Percentiles rank a stretch among this genome's conserved stretches.
These are phyloP conservation scores for Serinus canaria DNA, from an alignment of 2,113 vertebrate species.

Conservation along the genomic window DNA sequence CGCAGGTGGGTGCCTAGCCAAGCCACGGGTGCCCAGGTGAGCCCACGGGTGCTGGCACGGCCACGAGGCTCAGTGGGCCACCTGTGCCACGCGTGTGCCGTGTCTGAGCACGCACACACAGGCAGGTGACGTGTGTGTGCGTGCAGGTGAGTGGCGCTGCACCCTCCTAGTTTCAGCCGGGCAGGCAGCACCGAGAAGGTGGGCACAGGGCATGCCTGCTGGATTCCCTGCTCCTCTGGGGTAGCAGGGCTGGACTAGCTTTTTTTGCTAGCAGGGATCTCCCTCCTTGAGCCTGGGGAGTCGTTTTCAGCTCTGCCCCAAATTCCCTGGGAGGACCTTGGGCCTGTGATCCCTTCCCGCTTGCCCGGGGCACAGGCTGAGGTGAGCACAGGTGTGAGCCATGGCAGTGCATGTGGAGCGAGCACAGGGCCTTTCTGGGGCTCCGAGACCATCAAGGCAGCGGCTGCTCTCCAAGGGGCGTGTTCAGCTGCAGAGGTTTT, in stretches of 20 bases:
- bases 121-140: rapidly evolving
- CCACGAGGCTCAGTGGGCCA: rapidly evolving
- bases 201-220: background rate
- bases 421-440: background rate
- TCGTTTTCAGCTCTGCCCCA: background rate
- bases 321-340: background rate
- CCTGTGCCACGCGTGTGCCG: rapidly evolving
- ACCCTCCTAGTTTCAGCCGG: rapidly evolving
- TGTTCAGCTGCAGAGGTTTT: background rate
- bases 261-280: background rate
- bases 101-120: rapidly evolving
- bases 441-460: rapidly evolving
- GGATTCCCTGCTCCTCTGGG: rapidly evolving
- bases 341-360: rapidly evolving
- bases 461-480: background rate
- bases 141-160: rapidly evolving
- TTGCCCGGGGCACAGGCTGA: background rate
- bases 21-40: background rate
- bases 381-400: background rate
- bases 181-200: rapidly evolving
- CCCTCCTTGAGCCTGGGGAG: background rate
- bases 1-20: rapidly evolving
- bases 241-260: background rate
- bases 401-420: rapidly evolving
- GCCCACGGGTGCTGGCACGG: rapidly evolving